Evolutionary conservation across 2,888 invertebrate species (phyloP), one percentile per base, ranked within the genome.

Genomic region (Scaptomyza cyrtandrae): DNA sequence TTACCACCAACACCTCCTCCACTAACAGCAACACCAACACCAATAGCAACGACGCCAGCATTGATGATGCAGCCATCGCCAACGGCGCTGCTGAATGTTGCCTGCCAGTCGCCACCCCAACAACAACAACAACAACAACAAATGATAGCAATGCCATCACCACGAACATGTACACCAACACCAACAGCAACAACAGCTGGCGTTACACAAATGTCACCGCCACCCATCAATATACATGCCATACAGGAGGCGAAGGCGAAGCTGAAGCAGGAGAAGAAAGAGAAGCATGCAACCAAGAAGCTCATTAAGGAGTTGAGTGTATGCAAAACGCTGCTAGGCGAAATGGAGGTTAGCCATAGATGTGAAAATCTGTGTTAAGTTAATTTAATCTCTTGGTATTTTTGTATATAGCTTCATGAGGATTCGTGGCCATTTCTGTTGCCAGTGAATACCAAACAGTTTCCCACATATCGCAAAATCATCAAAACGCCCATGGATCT

Each of bases 401-500:
- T 41, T 16, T 16, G 1, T 16, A 0, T 10, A 11, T 14, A 92
- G 92, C 81, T 94, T 70, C 98, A 98, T 93, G 97, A 98, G 91
- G 97, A 98, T 92, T 97, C 98, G 13, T 98, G 98, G 98, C 99
- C 99, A 58, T 99, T 99, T 94, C 94, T 98, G 49, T 93, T 97
- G 77, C 98, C 99, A 0, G 99, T 99, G 58, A 98, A 99, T 93
- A 97, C 97, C 53, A 98, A 98, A 93, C 97, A 98, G 93, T 99
- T 99, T 93, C 99, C 99, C 57, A 98, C 98, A 77, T 99, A 99
- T 94, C 96, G 96, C 93, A 98, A 98, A 93, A 97, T 98, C 80
- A 99, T 99, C 90, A 97, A 97, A 91, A 95, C 94, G 78, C 99
- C 99, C 71, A 99, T 99, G 98, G 99, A 99, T 93, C 94, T 99